Percentiles rank a stretch among this genome's conserved stretches.
Evolutionary conservation across 1,140 invertebrate genomes (phyloP).

Genomic region (Pachyrhynchus sulphureomaculatus): DNA sequence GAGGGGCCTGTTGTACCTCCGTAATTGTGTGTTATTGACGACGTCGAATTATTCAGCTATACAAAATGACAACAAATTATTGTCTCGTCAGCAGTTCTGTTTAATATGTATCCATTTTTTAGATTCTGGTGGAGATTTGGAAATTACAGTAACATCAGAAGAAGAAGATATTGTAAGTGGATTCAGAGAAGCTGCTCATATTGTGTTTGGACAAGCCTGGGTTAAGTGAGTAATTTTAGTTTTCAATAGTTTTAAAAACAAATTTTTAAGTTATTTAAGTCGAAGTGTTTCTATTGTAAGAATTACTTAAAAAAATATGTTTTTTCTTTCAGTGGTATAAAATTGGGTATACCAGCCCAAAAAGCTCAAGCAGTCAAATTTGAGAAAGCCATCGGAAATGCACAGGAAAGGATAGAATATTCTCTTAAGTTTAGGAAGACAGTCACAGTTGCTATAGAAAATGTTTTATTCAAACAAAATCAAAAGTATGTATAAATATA

Average conservation of each 20-base stretch:
- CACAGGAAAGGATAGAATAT: slow-evolving; percentile 64
- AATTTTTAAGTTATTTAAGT: too few relatives aligned
- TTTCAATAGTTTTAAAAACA: neutral
- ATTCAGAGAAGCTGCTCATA: slow-evolving; percentile 80
- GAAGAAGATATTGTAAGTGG: slow-evolving; percentile 77
- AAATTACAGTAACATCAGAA: slow-evolving; percentile 74
- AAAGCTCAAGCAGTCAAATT: slow-evolving; percentile 74
- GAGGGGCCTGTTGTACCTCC: too few relatives aligned
- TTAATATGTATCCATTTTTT: too few relatives aligned
- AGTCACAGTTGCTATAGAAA: slow-evolving; percentile 74
- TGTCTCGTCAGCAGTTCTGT: too few relatives aligned
- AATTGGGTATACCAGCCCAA: slow-evolving; percentile 19
- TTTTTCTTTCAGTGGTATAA: slow-evolving; percentile 40
- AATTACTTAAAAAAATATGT: too few relatives aligned
- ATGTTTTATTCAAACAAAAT: slow-evolving; percentile 72
- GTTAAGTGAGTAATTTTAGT: slow-evolving; percentile 60
- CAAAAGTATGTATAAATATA: slow-evolving; percentile 54
- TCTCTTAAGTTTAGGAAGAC: slow-evolving; percentile 42
- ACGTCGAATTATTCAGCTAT: too few relatives aligned
- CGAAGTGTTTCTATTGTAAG: too few relatives aligned
- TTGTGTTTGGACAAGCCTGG: slow-evolving; percentile 78
- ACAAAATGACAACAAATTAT: too few relatives aligned
- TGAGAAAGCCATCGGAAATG: slow-evolving; percentile 69
- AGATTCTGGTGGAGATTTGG: slow-evolving; percentile 78
- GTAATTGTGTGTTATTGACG: too few relatives aligned